Evolutionary conservation across 2,797 vertebrate genomes (phyloP), one percentile per base, ranked within the genome.

Genomic region (Muraenolepis orangiensis): DNA sequence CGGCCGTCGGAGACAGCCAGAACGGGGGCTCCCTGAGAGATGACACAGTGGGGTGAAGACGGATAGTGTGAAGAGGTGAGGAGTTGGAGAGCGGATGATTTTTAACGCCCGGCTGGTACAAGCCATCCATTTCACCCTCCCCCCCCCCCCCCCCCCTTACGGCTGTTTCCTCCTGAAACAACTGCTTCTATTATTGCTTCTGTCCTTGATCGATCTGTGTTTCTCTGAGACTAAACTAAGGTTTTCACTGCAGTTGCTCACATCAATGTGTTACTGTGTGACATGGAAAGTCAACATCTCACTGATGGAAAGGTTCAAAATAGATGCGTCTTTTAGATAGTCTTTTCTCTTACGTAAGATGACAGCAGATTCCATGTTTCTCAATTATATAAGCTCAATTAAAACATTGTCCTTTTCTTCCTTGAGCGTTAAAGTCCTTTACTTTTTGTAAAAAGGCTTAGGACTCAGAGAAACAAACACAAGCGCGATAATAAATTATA

Each of bases 11-110:
- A 77, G 76, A 80, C 74, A 29, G 71, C 82, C 81, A n/a, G 76
- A 83, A 77, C 11, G 34, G 66, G 76, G 40, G 67, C 74, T 66
- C 75, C 81, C 70, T 76, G 81, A 86, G 76, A 86, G 85, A 87
- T 81, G 40, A 76, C 72, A 79, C 30, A 0, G 68, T 71, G 77
- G 74, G 57, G 36, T 66, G 70, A 72, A 80, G 69, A 81, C 61
- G 73, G 72, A 81, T 76, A 68, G 72, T 85, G 29, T 66, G 46
- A 76, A 32, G 64, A 80, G 42, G 42, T 23, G 40, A 72, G 74
- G 71, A 75, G 64, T 72, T 71, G 46, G 68, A 72, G 72, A 81
- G 77, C 71, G 71, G 80, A 86, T 82, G 1, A 72, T 84, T 82
- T 64, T 82, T 72, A n/a, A 40, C 72, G 75, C 46, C 77, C 69